A percentile compares a stretch with the other conserved stretches of the same genome.
Conservation (phyloP, 2,888 invertebrate species). For the Lasius fuliginosus region DNA sequence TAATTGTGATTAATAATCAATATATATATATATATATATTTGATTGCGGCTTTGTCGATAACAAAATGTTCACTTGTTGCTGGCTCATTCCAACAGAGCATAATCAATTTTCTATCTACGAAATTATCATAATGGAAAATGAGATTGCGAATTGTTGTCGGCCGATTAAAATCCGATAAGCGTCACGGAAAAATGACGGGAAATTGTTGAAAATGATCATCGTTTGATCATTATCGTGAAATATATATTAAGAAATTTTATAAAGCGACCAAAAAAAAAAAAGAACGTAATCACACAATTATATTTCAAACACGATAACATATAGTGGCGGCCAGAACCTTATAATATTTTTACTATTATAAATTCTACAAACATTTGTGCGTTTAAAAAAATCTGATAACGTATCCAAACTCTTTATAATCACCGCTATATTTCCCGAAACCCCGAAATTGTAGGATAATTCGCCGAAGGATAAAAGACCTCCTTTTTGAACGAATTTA, state of each 20-base stretch:
- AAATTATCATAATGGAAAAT: constrained; percentile 11
- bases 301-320: too few species aligned
- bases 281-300: too few species aligned
- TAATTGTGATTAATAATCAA: constrained; percentile 1
- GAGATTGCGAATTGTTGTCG: not conserved
- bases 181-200: not conserved
- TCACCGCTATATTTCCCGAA: too few species aligned
- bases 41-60: not conserved
- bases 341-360: too few species aligned
- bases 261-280: too few species aligned
- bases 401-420: too few species aligned
- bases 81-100: not conserved
- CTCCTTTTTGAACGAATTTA: too few species aligned
- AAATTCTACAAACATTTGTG: too few species aligned
- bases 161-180: not conserved
- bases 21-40: not conserved
- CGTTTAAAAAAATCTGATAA: too few species aligned
- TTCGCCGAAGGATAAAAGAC: too few species aligned
- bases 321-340: too few species aligned
- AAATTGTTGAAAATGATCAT: not conserved
- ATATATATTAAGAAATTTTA: not conserved
- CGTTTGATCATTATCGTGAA: not conserved
- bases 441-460: too few species aligned
- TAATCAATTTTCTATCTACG: not conserved
- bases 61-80: constrained; percentile 35